A percentile compares a stretch with the other conserved stretches of the same genome.
Evolutionary conservation across 2,113 vertebrate species (phyloP).

Genomic region (Daboia siamensis): DNA sequence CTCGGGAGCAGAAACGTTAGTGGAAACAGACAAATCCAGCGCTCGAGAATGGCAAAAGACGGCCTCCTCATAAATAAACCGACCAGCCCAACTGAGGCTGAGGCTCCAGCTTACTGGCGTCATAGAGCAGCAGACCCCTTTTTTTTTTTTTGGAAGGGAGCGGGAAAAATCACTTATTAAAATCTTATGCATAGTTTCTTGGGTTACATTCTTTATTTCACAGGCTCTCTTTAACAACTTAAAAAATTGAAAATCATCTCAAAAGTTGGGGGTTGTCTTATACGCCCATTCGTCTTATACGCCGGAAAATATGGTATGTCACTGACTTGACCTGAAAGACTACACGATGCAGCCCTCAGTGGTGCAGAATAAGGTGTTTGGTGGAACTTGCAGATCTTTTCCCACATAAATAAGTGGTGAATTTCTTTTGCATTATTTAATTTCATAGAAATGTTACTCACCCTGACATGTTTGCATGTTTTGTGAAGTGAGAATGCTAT

Average conservation of each 20-base stretch:
- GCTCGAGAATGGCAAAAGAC: no score
- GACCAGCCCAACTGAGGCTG: no score
- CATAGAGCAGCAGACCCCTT: no score
- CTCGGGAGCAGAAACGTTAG: no score
- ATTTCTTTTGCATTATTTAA: not conserved
- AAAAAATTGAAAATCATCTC: no score
- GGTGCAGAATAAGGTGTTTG: not conserved
- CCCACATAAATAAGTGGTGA: not conserved
- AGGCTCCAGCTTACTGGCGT: no score
- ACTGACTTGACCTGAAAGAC: not conserved
- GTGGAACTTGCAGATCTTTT: not conserved
- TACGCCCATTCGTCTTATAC: no score
- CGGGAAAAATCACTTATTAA: not conserved
- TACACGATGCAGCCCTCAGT: not conserved
- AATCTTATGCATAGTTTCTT: not conserved
- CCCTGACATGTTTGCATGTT: conserved; percentile 85
- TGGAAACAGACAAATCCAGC: no score
- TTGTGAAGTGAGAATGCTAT: conserved; percentile 70
- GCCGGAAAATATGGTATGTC: no score
- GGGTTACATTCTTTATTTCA: not conserved
- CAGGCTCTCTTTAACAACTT: not conserved
- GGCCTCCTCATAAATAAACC: no score
- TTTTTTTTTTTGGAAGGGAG: no score
- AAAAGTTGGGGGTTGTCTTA: no score
- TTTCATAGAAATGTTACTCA: conserved; percentile 53